Conservation (phyloP, 1,140 invertebrate genomes). For the Homarus americanus region DNA sequence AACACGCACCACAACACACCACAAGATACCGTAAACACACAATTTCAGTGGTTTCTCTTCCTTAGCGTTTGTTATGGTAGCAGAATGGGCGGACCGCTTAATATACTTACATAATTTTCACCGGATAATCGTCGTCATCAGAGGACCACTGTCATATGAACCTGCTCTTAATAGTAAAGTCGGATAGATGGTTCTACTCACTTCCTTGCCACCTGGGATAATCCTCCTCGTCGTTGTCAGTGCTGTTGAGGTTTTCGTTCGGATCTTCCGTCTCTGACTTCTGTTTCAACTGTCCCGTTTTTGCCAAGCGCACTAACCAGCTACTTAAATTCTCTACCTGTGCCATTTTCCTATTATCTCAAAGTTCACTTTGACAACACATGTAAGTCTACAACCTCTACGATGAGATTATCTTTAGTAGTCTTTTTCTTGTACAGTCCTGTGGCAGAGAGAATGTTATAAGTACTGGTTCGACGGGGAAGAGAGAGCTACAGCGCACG, state of each 20-base stretch:
- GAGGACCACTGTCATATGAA: too few relatives aligned
- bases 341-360: not conserved
- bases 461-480: not conserved
- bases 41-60: too few relatives aligned
- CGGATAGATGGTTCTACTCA: conserved; percentile 34
- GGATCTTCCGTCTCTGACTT: conserved; percentile 23
- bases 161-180: too few relatives aligned
- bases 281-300: conserved; percentile 33
- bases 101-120: too few relatives aligned
- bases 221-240: conserved; percentile 32
- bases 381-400: not conserved
- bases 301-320: conserved; percentile 53
- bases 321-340: conserved; percentile 33
- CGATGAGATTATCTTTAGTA: not conserved
- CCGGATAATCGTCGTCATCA: too few relatives aligned
- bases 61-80: too few relatives aligned
- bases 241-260: not conserved
- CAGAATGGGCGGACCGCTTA: too few relatives aligned
- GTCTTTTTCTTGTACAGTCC: not conserved
- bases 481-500: not conserved
- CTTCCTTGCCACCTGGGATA: conserved; percentile 43
- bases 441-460: not conserved
- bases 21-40: too few relatives aligned
- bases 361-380: not conserved
- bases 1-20: too few relatives aligned